These are phyloP conservation scores for Pseudorhiza aurosa DNA, from an alignment of 30 jellyfish, hydroid and myxozoan species.

Conservation along the genomic window DNA sequence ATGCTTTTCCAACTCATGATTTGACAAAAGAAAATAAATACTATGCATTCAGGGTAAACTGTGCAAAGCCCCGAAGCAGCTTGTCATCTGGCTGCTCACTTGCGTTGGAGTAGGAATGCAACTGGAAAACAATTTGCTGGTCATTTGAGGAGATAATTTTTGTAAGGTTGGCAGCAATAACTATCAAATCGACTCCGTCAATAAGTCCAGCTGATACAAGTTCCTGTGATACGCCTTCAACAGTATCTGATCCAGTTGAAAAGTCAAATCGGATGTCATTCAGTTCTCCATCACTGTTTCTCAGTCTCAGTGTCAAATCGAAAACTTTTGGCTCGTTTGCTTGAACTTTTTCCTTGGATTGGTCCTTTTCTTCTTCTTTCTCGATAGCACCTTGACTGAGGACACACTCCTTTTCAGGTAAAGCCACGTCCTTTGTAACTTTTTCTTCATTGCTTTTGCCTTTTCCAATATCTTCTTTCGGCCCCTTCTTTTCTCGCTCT, in stretches of 20 bases:
- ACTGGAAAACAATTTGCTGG: conserved; percentile 56
- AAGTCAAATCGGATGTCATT: conserved; percentile 96
- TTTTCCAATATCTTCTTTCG: background rate
- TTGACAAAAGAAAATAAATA: too few relatives aligned
- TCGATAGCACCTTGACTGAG: background rate
- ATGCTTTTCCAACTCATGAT: too few relatives aligned
- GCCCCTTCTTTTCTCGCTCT: background rate
- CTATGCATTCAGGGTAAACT: conserved; percentile 75
- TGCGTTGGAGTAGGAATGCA: conserved; percentile 43
- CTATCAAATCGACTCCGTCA: conserved; percentile 92
- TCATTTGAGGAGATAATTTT: conserved; percentile 72
- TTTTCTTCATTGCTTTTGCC: background rate
- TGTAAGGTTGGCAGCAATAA: conserved; percentile 94
- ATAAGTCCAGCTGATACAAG: conserved; percentile 96
- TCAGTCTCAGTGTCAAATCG: conserved; percentile 78
- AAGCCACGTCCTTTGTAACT: background rate
- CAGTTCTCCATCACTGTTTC: conserved; percentile 88
- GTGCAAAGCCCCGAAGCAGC: conserved; percentile 88
- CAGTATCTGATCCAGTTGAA: conserved; percentile 84
- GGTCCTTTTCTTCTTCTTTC: background rate
- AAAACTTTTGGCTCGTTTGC: conserved; percentile 59
- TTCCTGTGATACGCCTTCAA: conserved; percentile 98
- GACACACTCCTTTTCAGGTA: background rate
- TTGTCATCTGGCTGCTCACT: conserved; percentile 91
- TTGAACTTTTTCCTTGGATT: background rate